These are phyloP conservation scores for Bergia puertoricense DNA, from an alignment of 92 coral and sea anemone genomes.

Conservation along the genomic window DNA sequence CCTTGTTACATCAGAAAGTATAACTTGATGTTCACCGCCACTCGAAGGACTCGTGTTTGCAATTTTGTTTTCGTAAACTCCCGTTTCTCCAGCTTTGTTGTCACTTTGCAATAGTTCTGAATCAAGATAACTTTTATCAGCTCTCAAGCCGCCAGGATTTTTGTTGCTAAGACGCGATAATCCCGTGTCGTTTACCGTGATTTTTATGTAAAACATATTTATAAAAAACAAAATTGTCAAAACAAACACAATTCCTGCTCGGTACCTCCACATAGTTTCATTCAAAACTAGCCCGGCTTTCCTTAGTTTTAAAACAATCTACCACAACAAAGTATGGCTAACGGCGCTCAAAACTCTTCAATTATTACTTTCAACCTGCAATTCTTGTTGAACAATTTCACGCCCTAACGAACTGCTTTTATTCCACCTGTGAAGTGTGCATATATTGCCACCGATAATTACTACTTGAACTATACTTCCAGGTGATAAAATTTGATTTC, in stretches of 20 bases:
- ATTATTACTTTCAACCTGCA: constrained; percentile 35
- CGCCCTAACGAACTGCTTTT: neutral
- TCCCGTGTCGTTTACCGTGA: neutral
- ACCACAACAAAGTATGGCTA: neutral
- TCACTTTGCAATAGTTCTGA: neutral
- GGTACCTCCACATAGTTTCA: neutral
- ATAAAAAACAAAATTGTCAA: neutral
- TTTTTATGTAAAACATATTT: constrained; percentile 8
- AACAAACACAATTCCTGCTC: neutral
- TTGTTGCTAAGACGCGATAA: neutral
- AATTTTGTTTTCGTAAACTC: neutral
- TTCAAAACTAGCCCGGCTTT: neutral
- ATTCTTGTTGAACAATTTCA: neutral
- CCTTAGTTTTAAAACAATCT: neutral
- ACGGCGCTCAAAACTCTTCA: neutral
- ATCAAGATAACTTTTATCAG: neutral
- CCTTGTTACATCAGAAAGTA: too few relatives aligned
- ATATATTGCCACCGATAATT: neutral
- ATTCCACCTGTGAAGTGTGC: constrained; percentile 1
- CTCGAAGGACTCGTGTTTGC: too few relatives aligned
- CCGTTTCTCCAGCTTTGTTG: neutral
- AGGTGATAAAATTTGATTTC: neutral
- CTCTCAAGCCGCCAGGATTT: neutral
- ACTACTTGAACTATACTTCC: neutral
- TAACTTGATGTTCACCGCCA: too few relatives aligned